Base-by-base conservation (phyloP, 2,113 vertebrate genomes). In the Brachyhypopomus gauderio region DNA sequence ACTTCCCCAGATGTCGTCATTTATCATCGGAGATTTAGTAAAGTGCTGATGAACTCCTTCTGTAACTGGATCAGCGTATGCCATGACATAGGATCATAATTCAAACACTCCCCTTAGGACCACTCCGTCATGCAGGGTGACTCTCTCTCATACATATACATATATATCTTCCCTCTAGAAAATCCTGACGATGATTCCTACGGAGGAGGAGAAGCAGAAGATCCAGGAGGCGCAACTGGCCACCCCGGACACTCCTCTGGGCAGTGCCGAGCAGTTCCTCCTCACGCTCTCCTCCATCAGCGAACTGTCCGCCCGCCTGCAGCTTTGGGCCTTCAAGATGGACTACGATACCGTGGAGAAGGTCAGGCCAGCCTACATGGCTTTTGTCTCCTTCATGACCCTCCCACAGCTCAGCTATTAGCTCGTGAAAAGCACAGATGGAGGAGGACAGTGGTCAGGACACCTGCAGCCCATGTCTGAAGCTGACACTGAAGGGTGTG, bases 291-390 rank as follows among this genome's bases (percentile, higher is more conserved):
- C 97, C 81, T 98, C 97, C 88, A 96, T 99, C 94, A 98, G 92
- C 0, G 97, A 99, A 85, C 94, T 99, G 74, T 96, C 97, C 0
- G 96, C 97, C 55, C 95, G 97, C 69, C 95, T 99, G 86, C 97
- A 99, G 89, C 95, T 99, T 88, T 99, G 97, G 97, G 97, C 97
- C 19, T 99, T 99, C 92, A 99, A 97, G 91, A 95, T 99, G 96
- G 97, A 99, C 91, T 98, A 98, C 0, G 97, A 99, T 85, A 93
- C 94, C 78, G 92, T 96, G 78, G 97, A 99, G 90, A 99, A 98
- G 97, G 97, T 98, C 88, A 89, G 88, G 36, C 64, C 27, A 22
- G 30, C 34, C 25, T 25, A 38, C 19, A 16, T 5, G 75, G 30
- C 55, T 30, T 30, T 34, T 30, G 23, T 14, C 1, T 16, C 22